Base-by-base conservation (phyloP, 2,113 vertebrate genomes). In the Octodon degus region DNA sequence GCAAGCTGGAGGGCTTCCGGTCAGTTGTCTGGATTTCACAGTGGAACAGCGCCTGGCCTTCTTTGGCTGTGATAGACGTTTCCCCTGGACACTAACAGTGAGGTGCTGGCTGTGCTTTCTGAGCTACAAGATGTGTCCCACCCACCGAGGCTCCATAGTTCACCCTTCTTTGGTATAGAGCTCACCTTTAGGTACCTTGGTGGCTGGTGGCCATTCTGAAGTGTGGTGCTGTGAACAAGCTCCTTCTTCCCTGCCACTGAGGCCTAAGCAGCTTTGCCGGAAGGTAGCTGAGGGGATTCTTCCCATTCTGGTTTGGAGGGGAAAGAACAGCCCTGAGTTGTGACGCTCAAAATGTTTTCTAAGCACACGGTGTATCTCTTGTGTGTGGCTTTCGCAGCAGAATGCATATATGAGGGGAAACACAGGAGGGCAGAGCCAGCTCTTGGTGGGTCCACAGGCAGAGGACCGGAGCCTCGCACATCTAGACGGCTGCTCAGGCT, bases 141-240 rank as follows among this genome's bases (percentile, higher is more conserved):
- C 4, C 19, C 74, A 2, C 20, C 9, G 32, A 47, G 72, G 72
- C 43, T 32, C 83, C 22, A 62, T 55, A 47, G 16, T 68, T 9
- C 27, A 34, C 47, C 67, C 68, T 19, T 70, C 16, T 90, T 58
- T 65, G 82, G 30, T 32, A 2, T 3, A 2, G 63, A 80, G 22
- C 62, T 88, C 55, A 9, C 81, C 17, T 50, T 62, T n/a, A 85
- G 50, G 76, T 34, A 20, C 34, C 22, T 55, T 37, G 2, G 24
- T 50, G 34, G 24, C 22, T 85, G 58, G 43, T 43, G 25, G 53
- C 50, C 63, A 53, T 83, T 53, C 25, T 3, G 10, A 60, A 91
- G 58, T 0, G 0, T 58, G 4, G 0, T 0, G 87, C 37, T 58
- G 1, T 84, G 74, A 58, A 32, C 34, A 30, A 60, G 43, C 10